These are phyloP conservation scores for Isoperla grammatica DNA, from an alignment of 2,888 invertebrate species.

Conservation along the genomic window DNA sequence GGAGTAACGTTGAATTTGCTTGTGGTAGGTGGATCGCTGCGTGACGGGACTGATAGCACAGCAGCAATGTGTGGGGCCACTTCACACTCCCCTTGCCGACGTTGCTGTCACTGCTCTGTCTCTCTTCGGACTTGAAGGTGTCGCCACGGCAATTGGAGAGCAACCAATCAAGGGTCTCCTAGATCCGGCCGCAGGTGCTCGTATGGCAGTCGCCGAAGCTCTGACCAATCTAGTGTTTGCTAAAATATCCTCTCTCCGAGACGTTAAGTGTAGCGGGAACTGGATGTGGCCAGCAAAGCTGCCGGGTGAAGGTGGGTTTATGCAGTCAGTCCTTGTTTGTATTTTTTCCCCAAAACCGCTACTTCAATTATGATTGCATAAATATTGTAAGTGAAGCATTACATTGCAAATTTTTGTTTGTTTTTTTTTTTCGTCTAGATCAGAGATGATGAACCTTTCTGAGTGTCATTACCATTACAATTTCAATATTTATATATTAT, in stretches of 20 bases:
- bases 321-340: too few relatives aligned
- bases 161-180: conserved; percentile 93
- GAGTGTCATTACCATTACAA: too few relatives aligned
- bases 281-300: conserved; percentile 99
- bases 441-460: too few relatives aligned
- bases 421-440: too few relatives aligned
- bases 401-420: too few relatives aligned
- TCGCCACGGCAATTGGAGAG: conserved; percentile 94
- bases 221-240: conserved; percentile 84
- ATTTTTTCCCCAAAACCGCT: too few relatives aligned
- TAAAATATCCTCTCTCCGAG: conserved; percentile 56
- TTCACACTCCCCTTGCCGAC: conserved; percentile 94
- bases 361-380: too few relatives aligned
- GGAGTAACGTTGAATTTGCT: too few relatives aligned
- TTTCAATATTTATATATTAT: too few relatives aligned
- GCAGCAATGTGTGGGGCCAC: conserved; percentile 96
- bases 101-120: conserved; percentile 87
- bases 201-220: conserved; percentile 93
- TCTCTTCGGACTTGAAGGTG: conserved; percentile 72
- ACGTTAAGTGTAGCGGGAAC: conserved; percentile 98
- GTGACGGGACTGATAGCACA: conserved; percentile 94
- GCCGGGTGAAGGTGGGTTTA: conserved; percentile 68
- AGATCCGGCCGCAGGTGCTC: conserved; percentile 77
- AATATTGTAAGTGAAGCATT: too few relatives aligned
- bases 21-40: conserved; percentile 71